These are phyloP conservation scores for Lithosia quadra DNA, from an alignment of 2,888 invertebrate species.

Conservation along the genomic window DNA sequence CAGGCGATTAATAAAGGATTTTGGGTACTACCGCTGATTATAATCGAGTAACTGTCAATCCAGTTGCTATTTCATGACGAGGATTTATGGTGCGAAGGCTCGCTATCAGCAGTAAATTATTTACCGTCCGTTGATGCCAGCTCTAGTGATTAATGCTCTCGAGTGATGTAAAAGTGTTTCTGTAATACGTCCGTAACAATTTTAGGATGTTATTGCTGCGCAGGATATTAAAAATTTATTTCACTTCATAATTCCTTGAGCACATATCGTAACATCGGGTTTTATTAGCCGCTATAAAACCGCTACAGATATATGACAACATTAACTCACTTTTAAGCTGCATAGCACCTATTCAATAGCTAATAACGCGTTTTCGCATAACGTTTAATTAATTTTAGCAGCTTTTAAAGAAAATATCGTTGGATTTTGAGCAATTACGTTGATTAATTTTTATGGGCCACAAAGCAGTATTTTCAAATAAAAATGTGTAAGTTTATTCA, in stretches of 20 bases:
- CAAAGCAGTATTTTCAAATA: not conserved
- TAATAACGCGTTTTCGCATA: conserved; percentile 39
- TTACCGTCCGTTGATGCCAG: conserved; percentile 63
- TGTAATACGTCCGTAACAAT: conserved; percentile 44
- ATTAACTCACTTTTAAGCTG: conserved; percentile 50
- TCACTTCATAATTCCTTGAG: conserved; percentile 53
- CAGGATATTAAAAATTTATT: conserved; percentile 57
- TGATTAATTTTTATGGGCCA: conserved; percentile 1
- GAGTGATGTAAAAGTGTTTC: conserved; percentile 45
- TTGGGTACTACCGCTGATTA: conserved; percentile 53
- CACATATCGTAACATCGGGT: conserved; percentile 51
- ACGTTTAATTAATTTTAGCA: conserved; percentile 44
- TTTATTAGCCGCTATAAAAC: conserved; percentile 58
- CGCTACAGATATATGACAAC: conserved; percentile 49
- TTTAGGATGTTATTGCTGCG: conserved; percentile 47
- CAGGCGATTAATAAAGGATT: conserved; percentile 49
- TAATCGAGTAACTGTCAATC: conserved; percentile 71
- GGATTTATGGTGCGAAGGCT: conserved; percentile 66
- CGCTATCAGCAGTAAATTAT: conserved; percentile 69
- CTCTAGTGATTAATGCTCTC: conserved; percentile 57
- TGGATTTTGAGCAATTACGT: not conserved
- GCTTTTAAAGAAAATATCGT: conserved; percentile 21
- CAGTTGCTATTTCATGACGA: conserved; percentile 64
- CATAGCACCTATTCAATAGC: conserved; percentile 43
- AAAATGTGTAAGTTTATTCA: not conserved